Evolutionary conservation across 2,113 vertebrate genomes (phyloP), one percentile per base, ranked within the genome.

Genomic region (Serinus canaria): DNA sequence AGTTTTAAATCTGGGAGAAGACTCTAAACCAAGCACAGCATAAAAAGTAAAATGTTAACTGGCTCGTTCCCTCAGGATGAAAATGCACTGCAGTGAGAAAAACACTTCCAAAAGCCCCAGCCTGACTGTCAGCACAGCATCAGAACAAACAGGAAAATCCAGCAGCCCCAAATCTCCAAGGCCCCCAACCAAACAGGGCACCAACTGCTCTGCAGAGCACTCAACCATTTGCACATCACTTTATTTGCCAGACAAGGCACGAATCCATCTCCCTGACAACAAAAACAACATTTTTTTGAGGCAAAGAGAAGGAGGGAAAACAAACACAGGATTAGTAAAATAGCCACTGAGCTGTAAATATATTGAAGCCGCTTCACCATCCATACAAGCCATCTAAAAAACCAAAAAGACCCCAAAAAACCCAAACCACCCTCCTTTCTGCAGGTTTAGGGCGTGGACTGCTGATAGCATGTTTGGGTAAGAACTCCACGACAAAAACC

Each of bases 191-290:
- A 96, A 96, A 79, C 13, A 41, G 35, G 39, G 59, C 5, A 2
- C 53, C 70, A 86, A 69, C 81, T 79, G 92, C 88, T 90, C 93
- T 18, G 35, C 62, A 53, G 87, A 83, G 63, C 66, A 64, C 52
- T 83, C 90, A 91, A 24, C 93, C 94, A 78, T 96, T 96, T 95
- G 90, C 77, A 93, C 79, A 83, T 91, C 90, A 46, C 68, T 87
- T 37, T 12, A 44, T 59, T 47, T 72, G 56, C 70, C 70, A 90
- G 87, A 73, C 2, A 0, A 87, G 87, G 66, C 43, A 27, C 0
- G 0, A 91, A 77, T 49, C 90, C 82, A 63, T 62, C 78, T 77
- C 87, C 84, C 78, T 37, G 8, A 66, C 2, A 11, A 73, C 75
- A 95, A 84, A 83, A 83, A 59, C 8, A 92, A 96, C 77, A 76